Conservation (phyloP, 2,888 invertebrate genomes). For the Pyrocoelia pectoralis region DNA sequence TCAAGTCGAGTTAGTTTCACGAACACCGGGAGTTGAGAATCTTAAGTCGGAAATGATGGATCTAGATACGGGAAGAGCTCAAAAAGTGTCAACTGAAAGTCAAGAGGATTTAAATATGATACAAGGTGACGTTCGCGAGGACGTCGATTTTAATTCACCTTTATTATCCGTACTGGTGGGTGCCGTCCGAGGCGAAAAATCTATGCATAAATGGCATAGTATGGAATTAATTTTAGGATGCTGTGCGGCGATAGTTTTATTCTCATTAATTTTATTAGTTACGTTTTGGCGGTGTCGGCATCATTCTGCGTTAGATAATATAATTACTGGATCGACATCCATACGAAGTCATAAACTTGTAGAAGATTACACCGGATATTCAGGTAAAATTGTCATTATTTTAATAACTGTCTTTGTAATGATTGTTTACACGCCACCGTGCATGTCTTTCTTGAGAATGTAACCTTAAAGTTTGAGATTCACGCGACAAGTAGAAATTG, state of each 20-base stretch:
- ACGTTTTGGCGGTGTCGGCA: conserved; percentile 66
- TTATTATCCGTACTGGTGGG: conserved; percentile 70
- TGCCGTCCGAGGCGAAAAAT: conserved; percentile 68
- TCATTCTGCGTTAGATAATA: conserved; percentile 63
- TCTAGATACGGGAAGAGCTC: conserved; percentile 69
- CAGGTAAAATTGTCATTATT: conserved; percentile 44
- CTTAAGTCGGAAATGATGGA: conserved; percentile 72
- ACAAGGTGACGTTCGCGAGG: conserved; percentile 52
- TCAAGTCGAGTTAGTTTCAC: conserved; percentile 74
- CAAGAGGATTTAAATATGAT: conserved; percentile 68
- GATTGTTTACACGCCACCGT: conserved; percentile 33
- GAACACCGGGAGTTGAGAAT: conserved; percentile 68
- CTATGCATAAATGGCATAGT: conserved; percentile 64
- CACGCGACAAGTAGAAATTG: conserved; percentile 26
- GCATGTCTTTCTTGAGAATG: conserved; percentile 30
- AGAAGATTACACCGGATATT: conserved; percentile 63
- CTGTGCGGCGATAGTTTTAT: conserved; percentile 63
- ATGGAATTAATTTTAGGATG: conserved; percentile 68
- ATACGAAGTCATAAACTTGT: conserved; percentile 69
- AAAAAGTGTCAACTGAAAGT: conserved; percentile 70
- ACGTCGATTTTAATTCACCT: conserved; percentile 61
- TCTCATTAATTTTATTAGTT: conserved; percentile 63
- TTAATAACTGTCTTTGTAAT: conserved; percentile 31
- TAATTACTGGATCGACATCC: conserved; percentile 68
- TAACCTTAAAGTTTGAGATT: conserved; percentile 21